Base-by-base conservation (phyloP, 1,140 invertebrate species). In the Leptopilina boulardi region DNA sequence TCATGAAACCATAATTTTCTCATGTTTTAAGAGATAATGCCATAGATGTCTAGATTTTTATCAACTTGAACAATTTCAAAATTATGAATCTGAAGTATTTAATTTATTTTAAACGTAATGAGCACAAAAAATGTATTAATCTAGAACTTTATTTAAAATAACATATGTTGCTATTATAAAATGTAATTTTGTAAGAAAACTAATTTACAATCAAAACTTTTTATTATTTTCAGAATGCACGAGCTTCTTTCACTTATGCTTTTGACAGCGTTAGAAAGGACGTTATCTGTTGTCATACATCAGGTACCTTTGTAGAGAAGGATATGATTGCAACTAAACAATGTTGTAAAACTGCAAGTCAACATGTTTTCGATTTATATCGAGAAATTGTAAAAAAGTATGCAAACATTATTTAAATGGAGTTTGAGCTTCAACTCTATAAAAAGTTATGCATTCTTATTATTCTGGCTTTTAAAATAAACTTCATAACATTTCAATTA, bases 301-400 rank as follows among this genome's bases (percentile, higher is more conserved):
- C 92, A 26, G 95, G 95, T 19, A 90, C 82, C n/a, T 96, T 95
- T 85, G 93, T 91, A 75, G 91, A 94, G 79, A 90, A 91, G 38
- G 92, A 95, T 75, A 95, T 94, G 81, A 90, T 93, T 70, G 92
- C 94, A 78, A 92, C 94, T 11, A 82, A 95, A 73, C 89, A 92
- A 44, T 91, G 93, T 66, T 95, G 95, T 85, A 93, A 91, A 70
- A 90, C 92, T 51, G 93, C 93, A 30, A 95, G 94, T 89, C 89
- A 92, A 76, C 87, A 93, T 75, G 90, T 96, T 41, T 96, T 96
- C 86, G 85, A 92, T n/a, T 96, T 95, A 91, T 96, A 95, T 89
- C 92, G 94, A 79, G 91, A 93, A 70, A 89, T 93, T 74, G 92
- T 94, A 26, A 91, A 86, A 72, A 92, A 93, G 78, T 94, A 93